Evolutionary conservation across 1,140 invertebrate genomes (phyloP).

Genomic region (Atta texana): DNA sequence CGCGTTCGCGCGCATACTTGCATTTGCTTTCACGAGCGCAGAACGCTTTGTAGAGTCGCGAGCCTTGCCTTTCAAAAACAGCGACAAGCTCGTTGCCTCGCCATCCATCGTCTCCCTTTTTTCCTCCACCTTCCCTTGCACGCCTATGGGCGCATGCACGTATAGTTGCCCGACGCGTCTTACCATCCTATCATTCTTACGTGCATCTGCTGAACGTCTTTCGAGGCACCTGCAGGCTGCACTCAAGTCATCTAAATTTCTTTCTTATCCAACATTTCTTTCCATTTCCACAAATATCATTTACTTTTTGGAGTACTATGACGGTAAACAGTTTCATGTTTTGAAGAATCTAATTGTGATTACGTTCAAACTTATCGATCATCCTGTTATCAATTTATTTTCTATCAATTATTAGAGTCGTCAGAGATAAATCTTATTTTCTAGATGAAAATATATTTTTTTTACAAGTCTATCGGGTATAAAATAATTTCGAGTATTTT

Average conservation of each 20-base stretch:
- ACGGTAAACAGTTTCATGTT: not conserved
- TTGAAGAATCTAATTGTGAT: not conserved
- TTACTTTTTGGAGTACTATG: not conserved
- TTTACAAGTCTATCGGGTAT: too few species aligned
- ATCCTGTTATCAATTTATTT: not conserved
- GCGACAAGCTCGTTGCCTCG: not conserved
- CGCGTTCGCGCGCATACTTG: too few species aligned
- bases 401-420: not conserved
- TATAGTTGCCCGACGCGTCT: not conserved
- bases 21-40: too few species aligned
- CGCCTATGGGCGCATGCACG: too few species aligned
- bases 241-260: too few species aligned
- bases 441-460: not conserved
- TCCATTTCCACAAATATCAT: not conserved
- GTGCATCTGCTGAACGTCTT: constrained; percentile 9
- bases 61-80: too few species aligned
- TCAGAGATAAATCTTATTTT: too few species aligned
- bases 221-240: not conserved
- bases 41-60: too few species aligned
- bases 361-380: not conserved
- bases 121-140: not conserved
- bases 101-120: not conserved
- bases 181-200: not conserved
- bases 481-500: too few species aligned
- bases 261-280: too few species aligned